These are phyloP conservation scores for Prunella himalayana DNA, from an alignment of 2,113 vertebrate genomes.

Conservation along the genomic window DNA sequence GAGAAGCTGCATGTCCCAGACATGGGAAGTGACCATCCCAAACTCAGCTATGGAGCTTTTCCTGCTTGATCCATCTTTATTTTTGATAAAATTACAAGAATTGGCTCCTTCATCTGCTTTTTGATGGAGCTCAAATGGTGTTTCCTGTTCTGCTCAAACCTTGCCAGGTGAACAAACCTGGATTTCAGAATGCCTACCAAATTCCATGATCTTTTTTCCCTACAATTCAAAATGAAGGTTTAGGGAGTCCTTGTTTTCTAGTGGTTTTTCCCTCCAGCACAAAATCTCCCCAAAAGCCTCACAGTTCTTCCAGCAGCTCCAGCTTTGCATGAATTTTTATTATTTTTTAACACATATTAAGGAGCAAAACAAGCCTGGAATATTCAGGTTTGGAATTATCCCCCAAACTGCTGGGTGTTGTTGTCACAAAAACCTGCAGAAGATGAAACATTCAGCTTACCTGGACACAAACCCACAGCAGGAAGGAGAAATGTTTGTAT, in stretches of 20 bases:
- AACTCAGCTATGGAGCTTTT: background rate
- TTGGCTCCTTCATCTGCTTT: background rate
- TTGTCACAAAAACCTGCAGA: background rate
- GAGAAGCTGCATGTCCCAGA: background rate
- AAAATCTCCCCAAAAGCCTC: background rate
- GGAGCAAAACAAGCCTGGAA: background rate
- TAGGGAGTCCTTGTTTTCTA: background rate
- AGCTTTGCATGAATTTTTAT: background rate
- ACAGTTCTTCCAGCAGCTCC: background rate
- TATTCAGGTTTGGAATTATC: background rate
- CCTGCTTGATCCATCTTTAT: background rate
- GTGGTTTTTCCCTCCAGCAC: background rate
- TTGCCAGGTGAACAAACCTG: background rate
- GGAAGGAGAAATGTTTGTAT: background rate
- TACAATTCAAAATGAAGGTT: background rate
- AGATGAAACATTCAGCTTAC: background rate
- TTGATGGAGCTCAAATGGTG: background rate
- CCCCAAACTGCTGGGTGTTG: background rate
- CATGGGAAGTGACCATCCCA: background rate
- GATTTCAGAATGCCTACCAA: background rate
- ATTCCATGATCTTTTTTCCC: background rate
- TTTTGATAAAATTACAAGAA: background rate
- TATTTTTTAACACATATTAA: background rate
- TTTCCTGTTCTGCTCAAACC: background rate
- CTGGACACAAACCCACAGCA: background rate